These are phyloP conservation scores for Porites evermanni DNA, from an alignment of 92 coral and sea anemone species.

Conservation along the genomic window DNA sequence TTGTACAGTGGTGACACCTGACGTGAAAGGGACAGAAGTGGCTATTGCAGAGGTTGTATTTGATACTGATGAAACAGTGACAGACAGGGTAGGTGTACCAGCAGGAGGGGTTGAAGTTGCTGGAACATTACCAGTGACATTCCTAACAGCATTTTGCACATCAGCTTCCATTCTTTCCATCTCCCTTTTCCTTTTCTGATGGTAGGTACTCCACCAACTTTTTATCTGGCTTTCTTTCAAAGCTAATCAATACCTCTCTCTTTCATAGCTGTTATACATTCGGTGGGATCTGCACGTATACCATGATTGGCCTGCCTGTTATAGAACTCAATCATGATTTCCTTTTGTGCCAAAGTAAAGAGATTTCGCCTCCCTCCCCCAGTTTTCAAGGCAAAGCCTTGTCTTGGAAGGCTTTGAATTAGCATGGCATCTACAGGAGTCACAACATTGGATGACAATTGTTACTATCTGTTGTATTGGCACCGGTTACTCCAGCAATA, in stretches of 20 bases:
- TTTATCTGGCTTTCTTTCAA: neutral
- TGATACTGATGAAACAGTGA: too few relatives aligned
- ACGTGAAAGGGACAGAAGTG: neutral
- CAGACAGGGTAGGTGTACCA: neutral
- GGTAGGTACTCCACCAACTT: too few relatives aligned
- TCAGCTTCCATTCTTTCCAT: neutral
- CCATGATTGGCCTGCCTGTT: conserved; percentile 12
- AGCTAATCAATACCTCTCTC: conserved; percentile 1
- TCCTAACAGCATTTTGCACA: neutral
- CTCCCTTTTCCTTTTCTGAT: too few relatives aligned
- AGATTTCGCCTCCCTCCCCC: conserved; percentile 13
- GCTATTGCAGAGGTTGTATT: too few relatives aligned
- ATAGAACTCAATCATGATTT: conserved; percentile 28
- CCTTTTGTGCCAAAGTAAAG: conserved; percentile 22
- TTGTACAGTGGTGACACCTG: neutral
- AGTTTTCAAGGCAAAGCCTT: conserved; percentile 15
- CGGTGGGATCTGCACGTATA: conserved; percentile 22
- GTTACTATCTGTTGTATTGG: neutral
- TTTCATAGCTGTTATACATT: neutral
- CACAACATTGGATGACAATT: conserved; percentile 5
- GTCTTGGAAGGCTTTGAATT: neutral
- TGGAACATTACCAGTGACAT: neutral
- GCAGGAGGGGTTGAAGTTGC: neutral
- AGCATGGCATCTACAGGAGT: neutral
- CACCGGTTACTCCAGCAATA: conserved; percentile 48